Evolutionary conservation across 2,113 vertebrate species (phyloP).

Genomic region (Xerus inauris): DNA sequence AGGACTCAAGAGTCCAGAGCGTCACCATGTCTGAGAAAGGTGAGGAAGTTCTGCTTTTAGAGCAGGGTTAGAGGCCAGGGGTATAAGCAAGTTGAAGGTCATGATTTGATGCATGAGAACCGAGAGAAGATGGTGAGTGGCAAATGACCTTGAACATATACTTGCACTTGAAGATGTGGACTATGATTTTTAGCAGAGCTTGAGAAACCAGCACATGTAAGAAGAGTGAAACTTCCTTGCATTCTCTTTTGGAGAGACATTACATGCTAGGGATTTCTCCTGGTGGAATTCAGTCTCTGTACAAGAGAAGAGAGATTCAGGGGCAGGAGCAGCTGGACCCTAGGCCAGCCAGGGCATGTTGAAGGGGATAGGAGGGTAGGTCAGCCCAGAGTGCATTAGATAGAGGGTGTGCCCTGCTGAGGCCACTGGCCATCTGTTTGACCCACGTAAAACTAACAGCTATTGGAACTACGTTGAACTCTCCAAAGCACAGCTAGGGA

Average conservation of each 20-base stretch:
- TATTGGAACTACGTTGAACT: neutral
- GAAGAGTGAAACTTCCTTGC: neutral
- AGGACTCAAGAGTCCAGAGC: neutral
- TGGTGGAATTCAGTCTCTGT: neutral
- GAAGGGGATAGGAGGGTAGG: neutral
- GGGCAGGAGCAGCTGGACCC: neutral
- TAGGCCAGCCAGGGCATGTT: neutral
- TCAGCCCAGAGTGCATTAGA: neutral
- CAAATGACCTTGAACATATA: fast-evolving
- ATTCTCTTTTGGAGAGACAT: neutral
- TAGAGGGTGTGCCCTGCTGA: neutral
- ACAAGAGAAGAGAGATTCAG: neutral
- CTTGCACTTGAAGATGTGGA: neutral
- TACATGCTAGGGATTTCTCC: neutral
- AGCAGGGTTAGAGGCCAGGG: neutral
- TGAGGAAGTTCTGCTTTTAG: neutral
- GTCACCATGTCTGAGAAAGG: neutral
- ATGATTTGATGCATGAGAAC: neutral
- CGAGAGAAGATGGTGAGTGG: neutral
- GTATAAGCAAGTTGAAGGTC: neutral
- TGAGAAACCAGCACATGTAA: neutral
- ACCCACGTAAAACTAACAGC: neutral
- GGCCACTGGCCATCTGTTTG: too few species aligned
- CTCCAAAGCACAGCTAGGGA: neutral
- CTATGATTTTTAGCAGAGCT: too few species aligned